Conservation (phyloP, 1,140 invertebrate species). For the Elysia chlorotica region DNA sequence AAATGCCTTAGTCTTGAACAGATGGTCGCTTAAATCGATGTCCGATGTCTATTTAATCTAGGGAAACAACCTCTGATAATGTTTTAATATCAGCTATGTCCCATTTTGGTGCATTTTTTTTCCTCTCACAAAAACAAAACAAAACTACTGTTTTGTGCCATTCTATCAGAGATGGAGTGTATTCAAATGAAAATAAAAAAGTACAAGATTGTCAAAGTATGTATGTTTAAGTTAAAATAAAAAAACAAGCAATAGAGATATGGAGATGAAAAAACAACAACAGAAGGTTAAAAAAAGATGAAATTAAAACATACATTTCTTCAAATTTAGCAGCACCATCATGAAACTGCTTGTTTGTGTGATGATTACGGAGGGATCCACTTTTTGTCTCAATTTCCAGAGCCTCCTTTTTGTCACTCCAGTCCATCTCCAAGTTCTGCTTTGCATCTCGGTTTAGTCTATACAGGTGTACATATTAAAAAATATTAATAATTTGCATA, state of each 20-base stretch:
- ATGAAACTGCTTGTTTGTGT: conserved; percentile 63
- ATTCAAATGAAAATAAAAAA: too few relatives aligned
- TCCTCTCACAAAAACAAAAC: too few relatives aligned
- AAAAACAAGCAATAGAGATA: background rate
- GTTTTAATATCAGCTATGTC: too few relatives aligned
- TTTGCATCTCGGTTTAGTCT: conserved; percentile 77
- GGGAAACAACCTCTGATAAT: too few relatives aligned
- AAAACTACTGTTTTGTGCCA: too few relatives aligned
- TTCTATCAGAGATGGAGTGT: too few relatives aligned
- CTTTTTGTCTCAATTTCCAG: conserved; percentile 72
- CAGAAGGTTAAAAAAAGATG: background rate
- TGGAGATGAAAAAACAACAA: background rate
- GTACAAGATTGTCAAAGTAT: too few relatives aligned
- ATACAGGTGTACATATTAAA: background rate
- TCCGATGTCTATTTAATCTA: background rate
- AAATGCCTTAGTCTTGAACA: too few relatives aligned
- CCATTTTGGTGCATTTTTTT: background rate
- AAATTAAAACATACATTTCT: conserved; percentile 54
- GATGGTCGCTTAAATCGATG: too few relatives aligned
- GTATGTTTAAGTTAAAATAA: background rate
- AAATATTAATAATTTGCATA: background rate
- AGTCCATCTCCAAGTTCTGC: conserved; percentile 80
- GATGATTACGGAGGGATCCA: conserved; percentile 54
- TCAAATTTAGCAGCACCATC: conserved; percentile 62
- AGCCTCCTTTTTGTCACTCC: conserved; percentile 85